A percentile compares a stretch with the other conserved stretches of the same genome.
Evolutionary conservation across 2,888 invertebrate genomes (phyloP).

Genomic region (Willowsia nigromaculata): DNA sequence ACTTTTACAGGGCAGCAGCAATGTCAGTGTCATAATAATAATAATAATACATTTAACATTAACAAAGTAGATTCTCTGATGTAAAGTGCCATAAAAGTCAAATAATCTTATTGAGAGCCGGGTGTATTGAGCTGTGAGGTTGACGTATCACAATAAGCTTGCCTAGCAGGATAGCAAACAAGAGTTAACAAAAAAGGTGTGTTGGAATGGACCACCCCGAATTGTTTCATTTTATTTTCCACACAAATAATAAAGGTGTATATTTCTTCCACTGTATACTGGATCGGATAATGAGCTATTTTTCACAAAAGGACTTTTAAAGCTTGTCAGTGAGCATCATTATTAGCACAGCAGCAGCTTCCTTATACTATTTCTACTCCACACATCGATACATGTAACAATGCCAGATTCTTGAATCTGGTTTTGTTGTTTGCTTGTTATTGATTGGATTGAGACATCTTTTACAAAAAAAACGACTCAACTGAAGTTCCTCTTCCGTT

Average conservation of each 20-base stretch:
- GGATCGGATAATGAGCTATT: constrained; percentile 55
- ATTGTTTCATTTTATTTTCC: constrained; percentile 68
- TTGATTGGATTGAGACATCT: constrained; percentile 62
- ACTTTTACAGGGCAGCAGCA: background rate
- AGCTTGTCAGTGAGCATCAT: constrained; percentile 21
- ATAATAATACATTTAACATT: background rate
- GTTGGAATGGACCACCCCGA: constrained; percentile 69
- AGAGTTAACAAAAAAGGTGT: constrained; percentile 54
- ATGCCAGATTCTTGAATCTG: background rate
- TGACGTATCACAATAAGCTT: constrained; percentile 19
- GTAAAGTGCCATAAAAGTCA: constrained; percentile 56
- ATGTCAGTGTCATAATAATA: constrained; percentile 22
- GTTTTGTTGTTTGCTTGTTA: constrained; percentile 26
- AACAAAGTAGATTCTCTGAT: background rate
- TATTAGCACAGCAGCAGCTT: constrained; percentile 27
- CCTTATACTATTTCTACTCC: background rate
- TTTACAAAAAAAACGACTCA: background rate
- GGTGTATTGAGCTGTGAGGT: constrained; percentile 54
- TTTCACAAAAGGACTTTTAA: constrained; percentile 52
- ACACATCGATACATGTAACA: no score
- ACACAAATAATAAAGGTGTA: background rate
- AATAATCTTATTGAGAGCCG: constrained; percentile 39
- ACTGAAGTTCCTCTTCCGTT: background rate
- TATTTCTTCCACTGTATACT: background rate
- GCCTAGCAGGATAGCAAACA: constrained; percentile 26